Evolutionary conservation across 1,140 invertebrate genomes (phyloP).

Genomic region (Polypedilum vanderplanki): DNA sequence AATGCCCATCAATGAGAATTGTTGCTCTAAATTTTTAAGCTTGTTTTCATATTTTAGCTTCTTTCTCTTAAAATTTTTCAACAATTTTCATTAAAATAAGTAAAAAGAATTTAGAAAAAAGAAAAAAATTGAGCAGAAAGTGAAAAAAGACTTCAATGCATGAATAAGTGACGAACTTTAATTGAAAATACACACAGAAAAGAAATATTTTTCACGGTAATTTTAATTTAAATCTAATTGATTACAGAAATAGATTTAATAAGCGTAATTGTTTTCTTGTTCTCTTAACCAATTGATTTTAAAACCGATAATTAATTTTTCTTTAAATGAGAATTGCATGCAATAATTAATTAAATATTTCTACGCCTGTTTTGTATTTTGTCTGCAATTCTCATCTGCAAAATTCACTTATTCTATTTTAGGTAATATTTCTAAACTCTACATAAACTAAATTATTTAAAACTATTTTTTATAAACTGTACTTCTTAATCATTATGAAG

Average conservation of each 20-base stretch:
- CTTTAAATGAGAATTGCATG: background rate
- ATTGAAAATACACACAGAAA: background rate
- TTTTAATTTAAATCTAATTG: slow-evolving; percentile 5
- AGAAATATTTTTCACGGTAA: background rate
- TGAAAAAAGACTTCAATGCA: slow-evolving; percentile 4
- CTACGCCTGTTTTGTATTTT: too few relatives aligned
- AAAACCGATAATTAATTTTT: background rate
- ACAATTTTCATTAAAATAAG: background rate
- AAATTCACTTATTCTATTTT: background rate
- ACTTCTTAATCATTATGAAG: background rate
- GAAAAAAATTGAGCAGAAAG: too few relatives aligned
- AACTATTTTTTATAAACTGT: background rate
- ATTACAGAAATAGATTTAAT: background rate
- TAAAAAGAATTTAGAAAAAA: background rate
- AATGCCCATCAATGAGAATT: background rate
- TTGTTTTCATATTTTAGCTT: background rate
- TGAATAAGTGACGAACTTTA: background rate
- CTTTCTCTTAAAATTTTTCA: too few relatives aligned
- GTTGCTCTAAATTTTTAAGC: background rate
- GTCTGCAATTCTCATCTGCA: background rate
- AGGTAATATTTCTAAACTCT: background rate
- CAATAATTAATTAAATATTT: too few relatives aligned
- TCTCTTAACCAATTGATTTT: background rate
- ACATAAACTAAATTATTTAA: background rate
- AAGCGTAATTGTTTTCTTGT: slow-evolving; percentile 18